Evolutionary conservation across 1,140 invertebrate genomes (phyloP), one percentile per base, ranked within the genome.

Genomic region (Drosophila takahashii): DNA sequence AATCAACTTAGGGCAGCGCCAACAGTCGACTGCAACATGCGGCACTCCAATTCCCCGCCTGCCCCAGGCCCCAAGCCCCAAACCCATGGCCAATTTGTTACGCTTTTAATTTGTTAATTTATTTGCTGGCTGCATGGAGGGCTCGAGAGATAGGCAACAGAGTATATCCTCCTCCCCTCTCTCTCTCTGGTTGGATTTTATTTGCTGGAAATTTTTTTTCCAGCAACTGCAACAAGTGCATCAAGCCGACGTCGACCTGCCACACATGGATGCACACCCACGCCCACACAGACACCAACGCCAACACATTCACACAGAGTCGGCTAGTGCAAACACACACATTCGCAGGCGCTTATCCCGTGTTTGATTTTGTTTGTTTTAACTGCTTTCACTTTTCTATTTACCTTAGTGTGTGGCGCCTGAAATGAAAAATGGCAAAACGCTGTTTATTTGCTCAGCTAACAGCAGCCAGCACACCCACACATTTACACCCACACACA

Each of bases 71-170:
- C 27, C 4, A 9, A 32, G 6, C 29, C 57, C 39, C 34, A 48
- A 64, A 52, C 58, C 74, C 62, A 62, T 45, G 57, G 70, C 79
- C 83, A 86, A 87, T 86, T 87, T 87, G 83, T 79, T 72, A 86
- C 75, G 83, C 84, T 89, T 86, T 86, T 86, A 87, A 86, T 86
- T 86, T 87, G 83, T 86, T 89, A 86, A 89, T 86, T 86, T 84
- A 87, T 86, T 89, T 87, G 61, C 83, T 56, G 59, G 73, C 74
- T 62, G 74, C 52, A 70, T 42, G 32, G 53, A n/a, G 51, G 26
- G 39, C 48, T 16, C 15, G 39, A 42, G 16, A 47, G 53, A 29
- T 74, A 47, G 37, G 5, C 29, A 41, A 34, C 39, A 42, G 37
- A 44, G 36, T 54, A 22, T 54, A 56, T 69, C 39, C 62, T 39